Evolutionary conservation across 2,113 vertebrate genomes (phyloP), one percentile per base, ranked within the genome.

Genomic region (Vimba vimba): DNA sequence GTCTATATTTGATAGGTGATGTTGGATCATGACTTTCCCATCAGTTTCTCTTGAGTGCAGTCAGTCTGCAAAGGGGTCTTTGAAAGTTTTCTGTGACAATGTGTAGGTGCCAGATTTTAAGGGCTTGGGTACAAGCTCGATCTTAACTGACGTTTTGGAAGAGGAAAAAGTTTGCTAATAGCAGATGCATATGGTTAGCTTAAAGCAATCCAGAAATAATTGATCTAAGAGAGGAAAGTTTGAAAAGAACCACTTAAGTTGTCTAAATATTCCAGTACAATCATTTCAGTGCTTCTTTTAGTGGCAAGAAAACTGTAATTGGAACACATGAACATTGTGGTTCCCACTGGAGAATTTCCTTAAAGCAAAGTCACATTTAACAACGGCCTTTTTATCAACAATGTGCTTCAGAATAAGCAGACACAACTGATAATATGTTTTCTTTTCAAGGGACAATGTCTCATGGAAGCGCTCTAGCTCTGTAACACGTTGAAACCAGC

Each of bases 331-430:
- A 57, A 60, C 11, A 17, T 62, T 25, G 21, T 36, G 10, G 7
- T 15, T 79, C 23, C 12, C 77, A 15, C 57, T 47, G 11, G 84
- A 88, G 43, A 66, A 45, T 76, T 39, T 36, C 50, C 52, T 57
- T 25, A 62, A 21, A 43, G 77, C 77, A 66, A 81, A 81, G 3
- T 19, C 25, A 47, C 59, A 80, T 86, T 60, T 47, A 78, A 86
- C 77, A 84, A 81, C 6, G 23, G 59, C 23, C 81, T 80, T 86
- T 86, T 88, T 77, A 88, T 81, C 81, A 88, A 64, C 81, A 86
- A 23, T 43, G 39, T 81, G 82, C 13, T 68, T 43, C 39, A 55
- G 25, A 60, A 76, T 82, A 3, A 55, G 43, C 39, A 45, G 45
- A 68, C 25, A 27, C 43, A 68, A 79, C 13, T 15, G 19, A 36